Base-by-base conservation (phyloP, 2,113 vertebrate genomes). In the Spilogale gracilis region DNA sequence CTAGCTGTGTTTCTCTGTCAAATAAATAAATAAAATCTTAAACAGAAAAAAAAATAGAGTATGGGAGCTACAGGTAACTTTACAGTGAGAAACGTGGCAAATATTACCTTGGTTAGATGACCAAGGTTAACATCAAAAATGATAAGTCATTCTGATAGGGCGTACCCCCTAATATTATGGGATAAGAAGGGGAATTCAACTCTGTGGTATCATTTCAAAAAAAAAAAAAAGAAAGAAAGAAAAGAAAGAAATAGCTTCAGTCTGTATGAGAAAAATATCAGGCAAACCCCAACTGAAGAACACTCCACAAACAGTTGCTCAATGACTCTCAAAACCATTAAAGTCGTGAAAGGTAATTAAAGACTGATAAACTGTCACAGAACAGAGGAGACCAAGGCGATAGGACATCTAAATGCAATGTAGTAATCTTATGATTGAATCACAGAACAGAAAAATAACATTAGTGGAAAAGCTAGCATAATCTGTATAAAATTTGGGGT, bases 401-500 rank as follows among this genome's bases (percentile, higher is more conserved):
- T 9, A 78, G 13, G 60, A 56, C 11, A 25, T 69, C 60, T 83
- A 76, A 86, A 93, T 30, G 45, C 30, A 92, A 89, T 48, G 58
- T 58, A 10, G 27, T 89, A 89, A 21, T 52, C 43, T 85, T 14
- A 78, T 17, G 67, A 69, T 2, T 45, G 38, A 67, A 74, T 76
- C 30, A 61, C 58, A 14, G 27, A 67, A 88, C 20, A 90, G 89
- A 93, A 65, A 86, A 73, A 69, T 11, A 9, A 78, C 17, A 45
- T 54, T 38, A 74, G 7, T 14, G 32, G 23, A 71, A 95, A 93
- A 91, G 61, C 30, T 30, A 73, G 69, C n/a, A 84, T 48, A 95
- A 86, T 63, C 43, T 95, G 10, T 61, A 95, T 79, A 58, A 82
- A 96, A 60, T 43, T 25, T 85, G 14, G n/a, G 67, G n/a, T 81